These are phyloP conservation scores for Siniperca obscura DNA, from an alignment of 2,797 vertebrate genomes.

Conservation along the genomic window DNA sequence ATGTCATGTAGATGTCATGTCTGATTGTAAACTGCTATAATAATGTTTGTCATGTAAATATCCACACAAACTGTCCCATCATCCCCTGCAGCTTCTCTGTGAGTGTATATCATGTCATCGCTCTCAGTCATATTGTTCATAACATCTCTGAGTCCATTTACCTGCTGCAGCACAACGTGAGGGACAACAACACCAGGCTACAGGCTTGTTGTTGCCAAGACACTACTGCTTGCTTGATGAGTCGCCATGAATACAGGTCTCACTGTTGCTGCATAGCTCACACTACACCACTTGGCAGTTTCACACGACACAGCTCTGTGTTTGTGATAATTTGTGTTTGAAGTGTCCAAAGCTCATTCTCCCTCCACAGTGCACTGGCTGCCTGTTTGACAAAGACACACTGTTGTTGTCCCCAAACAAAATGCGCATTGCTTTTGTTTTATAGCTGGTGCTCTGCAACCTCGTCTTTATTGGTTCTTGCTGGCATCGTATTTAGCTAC, in stretches of 20 bases:
- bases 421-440: slow-evolving; percentile 1
- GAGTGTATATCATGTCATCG: too few relatives aligned
- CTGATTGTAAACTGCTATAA: slow-evolving; percentile 10
- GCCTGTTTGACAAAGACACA: background rate
- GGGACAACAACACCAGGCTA: background rate
- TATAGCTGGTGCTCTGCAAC: background rate
- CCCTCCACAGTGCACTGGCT: background rate
- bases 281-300: slow-evolving; percentile 10
- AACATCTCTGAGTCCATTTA: background rate
- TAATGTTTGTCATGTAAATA: background rate
- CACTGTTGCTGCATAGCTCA: slow-evolving; percentile 11
- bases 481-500: too few relatives aligned
- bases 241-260: slow-evolving; percentile 35
- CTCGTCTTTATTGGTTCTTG: background rate
- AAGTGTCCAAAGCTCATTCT: slow-evolving; percentile 1
- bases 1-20: background rate
- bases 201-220: background rate
- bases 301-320: slow-evolving; percentile 2
- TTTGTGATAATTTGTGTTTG: slow-evolving; percentile 1
- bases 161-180: background rate
- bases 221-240: background rate
- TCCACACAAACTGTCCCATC: background rate
- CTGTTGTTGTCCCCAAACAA: background rate
- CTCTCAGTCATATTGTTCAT: background rate
- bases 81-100: background rate